Conservation (phyloP, 1,140 invertebrate genomes). For the Cherax destructor region DNA sequence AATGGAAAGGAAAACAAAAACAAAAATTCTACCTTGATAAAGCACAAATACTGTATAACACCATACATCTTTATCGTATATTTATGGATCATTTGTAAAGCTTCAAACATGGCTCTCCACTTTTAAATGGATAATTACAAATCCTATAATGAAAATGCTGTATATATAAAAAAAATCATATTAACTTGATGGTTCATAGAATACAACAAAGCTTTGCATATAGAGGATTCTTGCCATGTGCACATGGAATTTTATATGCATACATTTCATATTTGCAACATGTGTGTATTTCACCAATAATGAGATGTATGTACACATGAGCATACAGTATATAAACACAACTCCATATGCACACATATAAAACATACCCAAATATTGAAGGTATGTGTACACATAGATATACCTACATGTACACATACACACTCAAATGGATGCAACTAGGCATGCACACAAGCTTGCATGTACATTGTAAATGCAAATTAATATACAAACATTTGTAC, state of each 20-base stretch:
- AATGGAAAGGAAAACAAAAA: background rate
- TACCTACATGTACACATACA: background rate
- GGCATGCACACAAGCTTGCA: background rate
- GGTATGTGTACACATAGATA: background rate
- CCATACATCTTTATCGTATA: background rate
- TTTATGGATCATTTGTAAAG: background rate
- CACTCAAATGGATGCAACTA: background rate
- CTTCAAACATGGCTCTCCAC: background rate
- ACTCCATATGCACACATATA: background rate
- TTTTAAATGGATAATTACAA: constrained; percentile 7
- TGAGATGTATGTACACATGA: background rate
- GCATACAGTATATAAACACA: background rate
- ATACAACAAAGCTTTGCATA: constrained; percentile 1
- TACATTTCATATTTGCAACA: background rate
- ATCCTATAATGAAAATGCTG: background rate
- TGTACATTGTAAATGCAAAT: background rate
- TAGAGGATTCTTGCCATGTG: background rate
- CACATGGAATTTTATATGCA: constrained; percentile 19
- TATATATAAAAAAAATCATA: background rate
- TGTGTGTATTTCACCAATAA: background rate
- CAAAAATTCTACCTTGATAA: background rate
- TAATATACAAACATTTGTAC: background rate
- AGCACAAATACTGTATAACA: background rate
- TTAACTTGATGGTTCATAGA: background rate
- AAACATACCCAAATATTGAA: background rate